phyloP scores from a whole-genome alignment of 2,797 vertebrate genomes.

The Brotula barbata region DNA sequence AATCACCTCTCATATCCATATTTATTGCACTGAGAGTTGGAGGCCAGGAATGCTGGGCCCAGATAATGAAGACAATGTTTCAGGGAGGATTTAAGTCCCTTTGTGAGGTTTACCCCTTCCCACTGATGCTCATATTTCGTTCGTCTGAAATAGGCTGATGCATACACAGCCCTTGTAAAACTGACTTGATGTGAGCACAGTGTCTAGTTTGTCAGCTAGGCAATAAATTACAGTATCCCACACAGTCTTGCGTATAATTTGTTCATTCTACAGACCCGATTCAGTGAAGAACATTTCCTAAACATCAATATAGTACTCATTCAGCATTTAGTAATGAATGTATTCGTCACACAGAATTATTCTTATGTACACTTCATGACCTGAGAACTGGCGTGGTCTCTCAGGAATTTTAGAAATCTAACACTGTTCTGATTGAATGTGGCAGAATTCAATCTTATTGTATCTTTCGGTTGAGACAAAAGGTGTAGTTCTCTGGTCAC shows the following conservation, averaged over 20 bases:
- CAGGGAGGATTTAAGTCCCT: conserved; percentile 65
- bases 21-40: conserved; percentile 77
- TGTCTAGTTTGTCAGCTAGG: conserved; percentile 37
- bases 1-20: conserved; percentile 81
- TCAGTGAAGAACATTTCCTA: conserved; percentile 28
- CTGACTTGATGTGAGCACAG: conserved; percentile 48
- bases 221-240: conserved; percentile 55
- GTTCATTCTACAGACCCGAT: conserved; percentile 25
- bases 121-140: conserved; percentile 38
- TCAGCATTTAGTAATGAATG: conserved; percentile 27
- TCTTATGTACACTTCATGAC: conserved; percentile 14
- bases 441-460: conserved; percentile 55
- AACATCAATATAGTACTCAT: conserved; percentile 17
- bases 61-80: conserved; percentile 72
- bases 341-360: neutral
- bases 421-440: conserved; percentile 53
- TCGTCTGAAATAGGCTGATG: conserved; percentile 44
- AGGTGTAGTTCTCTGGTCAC: conserved; percentile 48
- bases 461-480: conserved; percentile 62
- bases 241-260: conserved; percentile 13
- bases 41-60: conserved; percentile 55
- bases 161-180: conserved; percentile 58
- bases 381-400: conserved; percentile 27
- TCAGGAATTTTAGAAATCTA: conserved; percentile 23
- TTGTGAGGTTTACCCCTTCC: conserved; percentile 58